Percentiles rank a stretch among this genome's conserved stretches.
Evolutionary conservation across 2,113 vertebrate species (phyloP).

Genomic region (Nerophis ophidion): DNA sequence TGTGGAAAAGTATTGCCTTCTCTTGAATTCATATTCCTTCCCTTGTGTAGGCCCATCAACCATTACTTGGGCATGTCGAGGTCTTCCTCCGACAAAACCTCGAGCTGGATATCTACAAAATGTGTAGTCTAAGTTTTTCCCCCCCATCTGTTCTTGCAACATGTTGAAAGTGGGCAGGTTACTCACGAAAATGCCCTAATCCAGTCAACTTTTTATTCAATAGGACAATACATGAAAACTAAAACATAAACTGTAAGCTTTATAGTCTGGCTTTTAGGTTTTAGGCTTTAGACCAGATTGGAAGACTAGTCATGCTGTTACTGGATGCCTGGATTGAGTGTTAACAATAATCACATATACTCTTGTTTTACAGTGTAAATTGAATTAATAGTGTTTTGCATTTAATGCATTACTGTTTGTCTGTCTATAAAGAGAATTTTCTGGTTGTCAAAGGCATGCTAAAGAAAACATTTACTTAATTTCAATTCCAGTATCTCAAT

Average conservation of each 20-base stretch:
- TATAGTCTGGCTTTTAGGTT: constrained; percentile 26
- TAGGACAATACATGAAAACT: constrained; percentile 50
- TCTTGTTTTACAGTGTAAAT: constrained; percentile 28
- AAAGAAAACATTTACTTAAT: neutral
- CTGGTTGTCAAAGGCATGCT: constrained; percentile 20
- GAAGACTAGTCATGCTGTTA: constrained; percentile 31
- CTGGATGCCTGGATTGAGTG: constrained; percentile 21
- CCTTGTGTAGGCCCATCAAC: constrained; percentile 27
- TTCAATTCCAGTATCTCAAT: constrained; percentile 3
- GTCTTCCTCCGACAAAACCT: constrained; percentile 33
- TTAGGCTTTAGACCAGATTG: constrained; percentile 36
- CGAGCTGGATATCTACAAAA: constrained; percentile 16
- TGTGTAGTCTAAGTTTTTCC: constrained; percentile 1
- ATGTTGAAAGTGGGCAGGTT: constrained; percentile 21
- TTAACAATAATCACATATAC: constrained; percentile 24
- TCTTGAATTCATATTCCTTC: constrained; percentile 18
- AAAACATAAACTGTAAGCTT: neutral
- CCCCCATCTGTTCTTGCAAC: constrained; percentile 15
- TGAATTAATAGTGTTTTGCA: constrained; percentile 33
- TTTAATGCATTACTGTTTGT: constrained; percentile 22
- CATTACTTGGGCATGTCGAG: constrained; percentile 38
- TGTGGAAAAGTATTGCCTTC: constrained; percentile 2
- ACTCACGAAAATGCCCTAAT: neutral
- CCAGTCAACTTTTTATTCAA: constrained; percentile 36
- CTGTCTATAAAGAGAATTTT: constrained; percentile 18